These are phyloP conservation scores for Dynastes tityus DNA, from an alignment of 2,888 invertebrate species.

Conservation along the genomic window DNA sequence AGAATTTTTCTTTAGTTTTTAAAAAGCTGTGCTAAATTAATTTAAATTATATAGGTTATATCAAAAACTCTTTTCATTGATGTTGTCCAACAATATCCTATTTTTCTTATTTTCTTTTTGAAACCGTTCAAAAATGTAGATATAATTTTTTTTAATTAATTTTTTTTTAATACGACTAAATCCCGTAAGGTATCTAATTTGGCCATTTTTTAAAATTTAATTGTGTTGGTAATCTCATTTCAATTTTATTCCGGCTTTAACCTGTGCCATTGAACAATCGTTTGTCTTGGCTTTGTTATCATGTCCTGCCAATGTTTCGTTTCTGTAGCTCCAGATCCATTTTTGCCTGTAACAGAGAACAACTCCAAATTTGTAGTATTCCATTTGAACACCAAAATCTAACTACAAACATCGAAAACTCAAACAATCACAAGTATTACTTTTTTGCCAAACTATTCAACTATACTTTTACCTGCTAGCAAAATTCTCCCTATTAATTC, in stretches of 20 bases:
- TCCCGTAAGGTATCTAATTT: slow-evolving; percentile 10
- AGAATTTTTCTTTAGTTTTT: background rate
- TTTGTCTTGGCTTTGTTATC: slow-evolving; percentile 97
- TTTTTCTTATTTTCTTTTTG: no score
- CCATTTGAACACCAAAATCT: slow-evolving; percentile 36
- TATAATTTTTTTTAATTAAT: background rate
- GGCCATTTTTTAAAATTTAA: slow-evolving; percentile 10
- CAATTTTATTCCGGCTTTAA: slow-evolving; percentile 89
- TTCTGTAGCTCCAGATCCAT: slow-evolving; percentile 94
- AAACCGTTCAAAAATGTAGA: background rate
- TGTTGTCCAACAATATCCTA: no score
- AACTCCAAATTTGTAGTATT: slow-evolving; percentile 52
- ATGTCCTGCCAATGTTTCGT: slow-evolving; percentile 99
- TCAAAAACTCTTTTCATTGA: no score
- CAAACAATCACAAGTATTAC: no score
- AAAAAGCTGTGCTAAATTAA: background rate
- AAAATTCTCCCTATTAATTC: slow-evolving; percentile 94
- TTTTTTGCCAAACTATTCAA: slow-evolving; percentile 21
- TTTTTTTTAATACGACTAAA: background rate
- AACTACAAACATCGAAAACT: slow-evolving; percentile 10
- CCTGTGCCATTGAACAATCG: slow-evolving; percentile 97
- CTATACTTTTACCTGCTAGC: slow-evolving; percentile 81
- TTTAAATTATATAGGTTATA: no score
- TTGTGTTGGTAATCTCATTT: background rate
- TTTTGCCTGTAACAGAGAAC: slow-evolving; percentile 81